These are phyloP conservation scores for Caenorhabditis sinica DNA, from an alignment of 2,888 invertebrate species.

Conservation along the genomic window DNA sequence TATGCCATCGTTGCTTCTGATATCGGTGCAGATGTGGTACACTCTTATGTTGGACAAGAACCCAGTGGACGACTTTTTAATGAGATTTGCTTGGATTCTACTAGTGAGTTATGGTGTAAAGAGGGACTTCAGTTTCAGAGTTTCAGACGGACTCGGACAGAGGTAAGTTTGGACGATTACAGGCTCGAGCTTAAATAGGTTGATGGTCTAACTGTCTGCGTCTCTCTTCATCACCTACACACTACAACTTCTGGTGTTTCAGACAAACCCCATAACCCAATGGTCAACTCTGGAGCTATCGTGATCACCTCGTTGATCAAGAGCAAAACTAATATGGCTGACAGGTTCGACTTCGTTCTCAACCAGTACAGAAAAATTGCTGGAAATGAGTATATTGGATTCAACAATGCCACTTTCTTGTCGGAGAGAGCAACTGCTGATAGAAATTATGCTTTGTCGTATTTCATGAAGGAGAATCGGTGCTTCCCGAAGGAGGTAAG, in stretches of 20 bases:
- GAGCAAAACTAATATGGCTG: conserved; percentile 83
- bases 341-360: conserved; percentile 84
- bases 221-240: too few species aligned
- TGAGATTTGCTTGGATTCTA: conserved; percentile 77
- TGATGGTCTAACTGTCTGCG: too few species aligned
- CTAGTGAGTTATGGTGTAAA: conserved; percentile 48
- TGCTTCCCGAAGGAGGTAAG: conserved; percentile 84
- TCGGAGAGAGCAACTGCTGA: conserved; percentile 94
- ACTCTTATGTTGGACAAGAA: conserved; percentile 77
- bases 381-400: conserved; percentile 91
- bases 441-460: conserved; percentile 96
- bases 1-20: conserved; percentile 79
- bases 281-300: conserved; percentile 98
- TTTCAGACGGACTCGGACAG: too few species aligned
- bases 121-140: neutral
- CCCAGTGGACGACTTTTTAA: conserved; percentile 78
- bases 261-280: conserved; percentile 99
- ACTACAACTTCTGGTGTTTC: too few species aligned
- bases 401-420: conserved; percentile 90
- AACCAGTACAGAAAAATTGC: conserved; percentile 87
- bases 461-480: conserved; percentile 95
- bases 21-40: conserved; percentile 76
- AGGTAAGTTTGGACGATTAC: too few species aligned
- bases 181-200: too few species aligned
- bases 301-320: conserved; percentile 90